Percentiles rank a stretch among this genome's conserved stretches.
phyloP scores from a whole-genome alignment of 2,113 vertebrate genomes.

The Myiozetetes cayanensis region DNA sequence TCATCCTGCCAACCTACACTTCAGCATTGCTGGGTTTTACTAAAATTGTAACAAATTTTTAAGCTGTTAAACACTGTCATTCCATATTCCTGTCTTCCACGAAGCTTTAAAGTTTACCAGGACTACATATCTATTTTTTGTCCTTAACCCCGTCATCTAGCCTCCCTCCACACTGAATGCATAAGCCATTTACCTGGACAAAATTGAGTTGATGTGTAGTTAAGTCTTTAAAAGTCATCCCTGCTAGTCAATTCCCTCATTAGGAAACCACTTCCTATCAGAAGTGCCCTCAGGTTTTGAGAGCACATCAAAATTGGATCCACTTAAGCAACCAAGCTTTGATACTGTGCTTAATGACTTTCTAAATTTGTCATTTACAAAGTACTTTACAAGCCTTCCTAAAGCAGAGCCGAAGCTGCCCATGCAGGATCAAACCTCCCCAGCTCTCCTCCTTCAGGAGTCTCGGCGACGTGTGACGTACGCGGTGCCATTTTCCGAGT shows the following conservation, averaged over 20 bases:
- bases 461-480: background rate
- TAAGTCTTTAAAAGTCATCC: conserved; percentile 24
- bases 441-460: background rate
- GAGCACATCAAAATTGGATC: conserved; percentile 65
- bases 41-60: background rate
- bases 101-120: background rate
- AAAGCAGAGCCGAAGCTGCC: conserved; percentile 16
- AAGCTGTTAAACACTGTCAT: background rate
- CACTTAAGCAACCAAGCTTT: conserved; percentile 51
- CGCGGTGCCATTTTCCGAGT: background rate
- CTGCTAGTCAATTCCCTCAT: conserved; percentile 48
- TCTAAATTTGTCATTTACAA: conserved; percentile 58
- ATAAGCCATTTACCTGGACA: conserved; percentile 12
- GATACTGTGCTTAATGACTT: conserved; percentile 60
- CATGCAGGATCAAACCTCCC: background rate
- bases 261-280: conserved; percentile 44
- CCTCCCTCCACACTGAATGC: background rate
- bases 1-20: background rate
- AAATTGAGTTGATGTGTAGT: conserved; percentile 40
- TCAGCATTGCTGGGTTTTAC: background rate
- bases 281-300: conserved; percentile 64
- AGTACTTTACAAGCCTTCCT: conserved; percentile 37
- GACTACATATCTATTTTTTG: background rate
- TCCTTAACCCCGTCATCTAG: background rate
- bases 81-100: background rate